Evolutionary conservation across 2,113 vertebrate genomes (phyloP), one percentile per base, ranked within the genome.

Genomic region (Leptobrachium ailaonicum): DNA sequence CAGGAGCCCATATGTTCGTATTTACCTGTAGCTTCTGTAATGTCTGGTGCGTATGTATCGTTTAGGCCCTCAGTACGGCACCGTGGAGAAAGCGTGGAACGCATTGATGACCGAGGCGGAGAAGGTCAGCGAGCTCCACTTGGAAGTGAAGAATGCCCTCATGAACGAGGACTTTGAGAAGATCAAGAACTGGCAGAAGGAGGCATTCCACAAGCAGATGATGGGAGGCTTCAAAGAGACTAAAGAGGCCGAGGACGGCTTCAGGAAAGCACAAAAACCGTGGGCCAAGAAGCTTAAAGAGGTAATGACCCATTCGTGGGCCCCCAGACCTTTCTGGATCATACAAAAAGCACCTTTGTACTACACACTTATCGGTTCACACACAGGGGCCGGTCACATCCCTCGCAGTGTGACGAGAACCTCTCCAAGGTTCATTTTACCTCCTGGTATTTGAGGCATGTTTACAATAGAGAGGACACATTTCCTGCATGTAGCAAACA

Each of bases 271-370:
- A 8, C 98, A 99, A 90, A 99, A 99, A 88, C 98, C 98, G 77
- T 99, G 98, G 98, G 95, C 96, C 76, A 99, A 99, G 92, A 99
- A 98, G 85, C 93, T 99, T 69, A 99, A 98, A 91, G 97, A 99
- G 96, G 97, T 98, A 86, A 73, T 13, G 58, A 11, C 10, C 5
- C 32, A 14, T 1, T 60, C 56, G 8, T 8, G 9, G 47, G 47
- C 47, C 20, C 20, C 20, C 20, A 32, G 20, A 32, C 1, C 1
- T 32, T 32, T 32, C 20, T 32, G 20, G 20, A 32, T 32, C 20
- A 32, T 32, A 32, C 20, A 32, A 32, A 32, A 32, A 32, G 20
- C 20, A 32, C 20, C 20, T 32, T 32, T 32, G 20, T 32, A 32
- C 20, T 32, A 32, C 20, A 32, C 20, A 32, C 20, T 32, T 32